These are phyloP conservation scores for Anoplopoma fimbria DNA, from an alignment of 2,113 vertebrate species.

Conservation along the genomic window DNA sequence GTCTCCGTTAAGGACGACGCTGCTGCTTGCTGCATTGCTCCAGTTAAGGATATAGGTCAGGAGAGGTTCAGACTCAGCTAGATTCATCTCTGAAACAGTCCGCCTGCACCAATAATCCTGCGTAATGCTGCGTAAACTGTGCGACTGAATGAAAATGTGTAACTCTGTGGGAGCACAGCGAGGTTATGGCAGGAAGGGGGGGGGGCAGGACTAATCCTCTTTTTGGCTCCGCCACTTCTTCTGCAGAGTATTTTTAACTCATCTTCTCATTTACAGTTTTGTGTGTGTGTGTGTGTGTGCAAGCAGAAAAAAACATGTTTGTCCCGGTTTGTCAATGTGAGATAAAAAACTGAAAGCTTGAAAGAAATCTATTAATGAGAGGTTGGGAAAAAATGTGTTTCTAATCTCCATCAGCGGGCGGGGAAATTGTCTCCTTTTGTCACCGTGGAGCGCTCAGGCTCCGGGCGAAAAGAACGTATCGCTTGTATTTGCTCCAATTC, in stretches of 20 bases:
- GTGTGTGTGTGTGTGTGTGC: background rate
- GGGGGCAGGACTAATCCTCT: constrained; percentile 53
- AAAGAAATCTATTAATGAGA: constrained; percentile 39
- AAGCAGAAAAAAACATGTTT: constrained; percentile 10
- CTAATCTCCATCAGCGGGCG: constrained; percentile 41
- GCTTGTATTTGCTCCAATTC: constrained; percentile 9
- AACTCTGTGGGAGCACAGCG: constrained; percentile 45
- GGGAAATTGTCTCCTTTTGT: constrained; percentile 39
- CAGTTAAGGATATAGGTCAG: constrained; percentile 74
- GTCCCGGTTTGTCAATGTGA: constrained; percentile 8
- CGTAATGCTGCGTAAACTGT: constrained; percentile 75
- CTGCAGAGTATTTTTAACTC: constrained; percentile 55
- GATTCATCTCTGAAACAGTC: constrained; percentile 74
- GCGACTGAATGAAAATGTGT: constrained; percentile 72
- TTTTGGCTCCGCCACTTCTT: constrained; percentile 50
- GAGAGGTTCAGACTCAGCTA: constrained; percentile 76
- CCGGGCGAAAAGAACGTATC: background rate
- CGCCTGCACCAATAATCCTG: constrained; percentile 72
- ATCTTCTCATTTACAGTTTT: constrained; percentile 57
- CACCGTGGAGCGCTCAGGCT: constrained; percentile 1
- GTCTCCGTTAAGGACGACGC: constrained; percentile 38
- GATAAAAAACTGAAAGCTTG: constrained; percentile 21
- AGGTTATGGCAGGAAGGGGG: constrained; percentile 45
- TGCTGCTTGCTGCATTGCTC: constrained; percentile 58
- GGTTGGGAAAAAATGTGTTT: constrained; percentile 43